phyloP scores from a whole-genome alignment of 2,888 invertebrate species.

The Xestia ashworthii region DNA sequence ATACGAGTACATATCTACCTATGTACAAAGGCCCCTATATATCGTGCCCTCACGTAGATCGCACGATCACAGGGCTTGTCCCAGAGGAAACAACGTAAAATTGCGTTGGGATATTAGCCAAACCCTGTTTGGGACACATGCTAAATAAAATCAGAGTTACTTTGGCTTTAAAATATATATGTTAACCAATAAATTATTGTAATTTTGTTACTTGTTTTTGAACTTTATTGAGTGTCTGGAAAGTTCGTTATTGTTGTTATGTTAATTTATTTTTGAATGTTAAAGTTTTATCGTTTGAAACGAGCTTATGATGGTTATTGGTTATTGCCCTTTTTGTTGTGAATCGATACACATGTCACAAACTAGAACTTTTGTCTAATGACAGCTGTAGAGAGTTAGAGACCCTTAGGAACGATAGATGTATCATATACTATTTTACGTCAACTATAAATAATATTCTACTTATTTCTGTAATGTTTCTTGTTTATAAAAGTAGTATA shows the following conservation, averaged over 20 bases:
- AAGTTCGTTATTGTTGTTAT: constrained; percentile 25
- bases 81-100: constrained; percentile 70
- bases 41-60: constrained; percentile 68
- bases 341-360: not conserved
- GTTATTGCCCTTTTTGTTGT: not conserved
- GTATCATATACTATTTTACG: no score
- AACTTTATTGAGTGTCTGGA: not conserved
- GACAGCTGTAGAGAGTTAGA: no score
- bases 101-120: constrained; percentile 74
- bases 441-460: no score
- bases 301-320: not conserved
- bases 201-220: constrained; percentile 16
- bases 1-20: constrained; percentile 5
- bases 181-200: constrained; percentile 39
- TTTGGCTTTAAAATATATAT: constrained; percentile 45
- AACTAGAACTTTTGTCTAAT: not conserved
- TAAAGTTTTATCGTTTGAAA: constrained; percentile 12
- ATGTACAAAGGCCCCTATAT: constrained; percentile 15
- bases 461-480: no score
- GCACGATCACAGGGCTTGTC: constrained; percentile 69
- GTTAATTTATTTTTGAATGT: not conserved
- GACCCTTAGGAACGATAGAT: not conserved
- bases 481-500: no score
- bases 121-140: constrained; percentile 65
- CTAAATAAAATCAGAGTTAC: constrained; percentile 71